Evolutionary conservation across 1,140 invertebrate genomes (phyloP).

Genomic region (Pygmarrhopalites habei): DNA sequence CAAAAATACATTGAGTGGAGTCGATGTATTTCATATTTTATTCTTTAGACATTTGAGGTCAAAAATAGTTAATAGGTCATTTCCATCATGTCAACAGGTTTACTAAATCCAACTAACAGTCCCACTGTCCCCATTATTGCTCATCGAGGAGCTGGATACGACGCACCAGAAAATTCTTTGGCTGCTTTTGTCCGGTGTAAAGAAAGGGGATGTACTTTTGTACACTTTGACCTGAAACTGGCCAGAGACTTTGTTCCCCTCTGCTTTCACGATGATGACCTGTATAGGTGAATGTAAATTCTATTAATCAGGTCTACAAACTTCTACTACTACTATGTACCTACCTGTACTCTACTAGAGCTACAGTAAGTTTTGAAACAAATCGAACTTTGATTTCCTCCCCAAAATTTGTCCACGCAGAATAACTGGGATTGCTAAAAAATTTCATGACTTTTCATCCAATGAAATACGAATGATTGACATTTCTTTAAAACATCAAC

Average conservation of each 20-base stretch:
- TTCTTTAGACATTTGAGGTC: not conserved
- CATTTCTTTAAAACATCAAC: constrained; percentile 52
- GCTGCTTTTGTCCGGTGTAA: constrained; percentile 40
- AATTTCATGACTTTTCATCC: constrained; percentile 52
- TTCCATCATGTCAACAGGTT: not conserved
- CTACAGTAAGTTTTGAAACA: no score
- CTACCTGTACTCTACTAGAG: no score
- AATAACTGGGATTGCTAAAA: constrained; percentile 52
- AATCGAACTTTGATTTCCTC: no score
- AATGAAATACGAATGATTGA: constrained; percentile 55
- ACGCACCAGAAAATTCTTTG: constrained; percentile 64
- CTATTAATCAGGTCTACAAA: no score
- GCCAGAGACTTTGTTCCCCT: constrained; percentile 65
- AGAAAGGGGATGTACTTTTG: constrained; percentile 56
- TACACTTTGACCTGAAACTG: constrained; percentile 67
- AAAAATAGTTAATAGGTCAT: not conserved
- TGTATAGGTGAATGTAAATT: no score
- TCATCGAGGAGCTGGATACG: constrained; percentile 60
- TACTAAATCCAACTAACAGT: not conserved
- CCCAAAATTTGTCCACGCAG: no score
- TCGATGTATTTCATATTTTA: not conserved
- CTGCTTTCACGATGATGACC: constrained; percentile 63
- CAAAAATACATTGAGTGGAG: not conserved
- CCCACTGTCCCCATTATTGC: constrained; percentile 45
- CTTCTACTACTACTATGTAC: no score